phyloP scores from a whole-genome alignment of 2,797 vertebrate species.

The Miichthys miiuy region DNA sequence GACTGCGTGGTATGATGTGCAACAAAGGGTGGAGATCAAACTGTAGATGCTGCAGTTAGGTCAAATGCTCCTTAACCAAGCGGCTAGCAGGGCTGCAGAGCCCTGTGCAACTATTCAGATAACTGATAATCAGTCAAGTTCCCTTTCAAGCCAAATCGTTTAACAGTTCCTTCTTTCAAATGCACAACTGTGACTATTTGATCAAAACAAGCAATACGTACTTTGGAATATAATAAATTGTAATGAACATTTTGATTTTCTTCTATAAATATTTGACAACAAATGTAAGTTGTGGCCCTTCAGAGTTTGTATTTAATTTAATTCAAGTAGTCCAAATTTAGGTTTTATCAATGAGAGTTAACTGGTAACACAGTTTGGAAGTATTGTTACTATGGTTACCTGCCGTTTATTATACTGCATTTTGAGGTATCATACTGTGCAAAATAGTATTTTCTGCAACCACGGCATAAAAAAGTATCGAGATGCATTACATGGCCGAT shows the following conservation, averaged over 20 bases:
- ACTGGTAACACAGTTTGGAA: not conserved
- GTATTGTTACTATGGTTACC: slow-evolving; percentile 23
- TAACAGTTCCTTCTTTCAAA: not conserved
- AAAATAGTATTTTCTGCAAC: not conserved
- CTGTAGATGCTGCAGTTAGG: no score
- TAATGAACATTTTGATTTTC: not conserved
- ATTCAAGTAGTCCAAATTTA: no score
- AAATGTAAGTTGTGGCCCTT: no score
- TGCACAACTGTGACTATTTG: no score
- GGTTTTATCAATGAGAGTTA: no score
- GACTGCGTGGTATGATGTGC: not conserved
- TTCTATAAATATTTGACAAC: no score
- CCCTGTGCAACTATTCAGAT: not conserved
- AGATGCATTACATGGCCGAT: not conserved
- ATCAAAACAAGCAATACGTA: not conserved
- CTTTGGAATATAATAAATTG: not conserved
- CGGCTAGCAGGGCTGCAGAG: not conserved
- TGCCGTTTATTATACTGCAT: not conserved
- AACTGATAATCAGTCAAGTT: not conserved
- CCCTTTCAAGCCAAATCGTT: not conserved
- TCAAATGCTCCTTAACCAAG: no score
- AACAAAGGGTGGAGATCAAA: not conserved
- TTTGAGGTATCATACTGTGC: slow-evolving; percentile 2
- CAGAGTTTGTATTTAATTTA: no score
- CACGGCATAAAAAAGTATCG: not conserved